Evolutionary conservation across 2,888 invertebrate genomes (phyloP), one percentile per base, ranked within the genome.

Genomic region (Brassicogethes aeneus): DNA sequence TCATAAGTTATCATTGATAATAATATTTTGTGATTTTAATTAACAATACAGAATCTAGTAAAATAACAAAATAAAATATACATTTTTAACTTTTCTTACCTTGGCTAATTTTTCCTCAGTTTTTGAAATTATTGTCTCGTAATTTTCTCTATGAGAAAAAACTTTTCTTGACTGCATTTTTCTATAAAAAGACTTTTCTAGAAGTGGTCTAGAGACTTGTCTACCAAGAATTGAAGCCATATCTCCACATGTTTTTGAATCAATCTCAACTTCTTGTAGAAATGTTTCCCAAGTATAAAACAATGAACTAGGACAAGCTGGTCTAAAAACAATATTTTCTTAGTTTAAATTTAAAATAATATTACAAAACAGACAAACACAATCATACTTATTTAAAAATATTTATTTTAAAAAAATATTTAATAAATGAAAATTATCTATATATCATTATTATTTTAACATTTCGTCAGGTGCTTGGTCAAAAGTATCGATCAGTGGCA

Each of bases 271-370:
- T 67, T 92, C 91, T 64, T 91, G 89, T 44, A 92, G 79, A 44
- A 92, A 74, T 46, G 83, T 84, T 70, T 92, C 92, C 92, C 92
- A 92, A 44, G 86, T 83, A 65, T 90, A 85, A 68, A 90, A 90
- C 59, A 92, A 76, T 34, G 85, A 82, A 70, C 82, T 78, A 40
- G 83, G 82, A 59, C 85, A 86, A 45, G 83, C 77, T 45, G 86
- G 84, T 68, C 87, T 87, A 72, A 23, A 59, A 56, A 44, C 40
- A 44, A 42, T 41, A 45, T 23, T 23, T 23, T n/a, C n/a, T n/a
- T n/a, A n/a, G n/a, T 23, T 23, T 23, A 23, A 23, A n/a, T n/a
- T 23, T 23, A 23, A 23, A 23, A 23, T 23, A 7, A 23, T 23
- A 23, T 7, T 23, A 7, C 5, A 23, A 23, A 23, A 23, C 23